Base-by-base conservation (phyloP, 1,140 invertebrate genomes). In the Vanessa atalanta region DNA sequence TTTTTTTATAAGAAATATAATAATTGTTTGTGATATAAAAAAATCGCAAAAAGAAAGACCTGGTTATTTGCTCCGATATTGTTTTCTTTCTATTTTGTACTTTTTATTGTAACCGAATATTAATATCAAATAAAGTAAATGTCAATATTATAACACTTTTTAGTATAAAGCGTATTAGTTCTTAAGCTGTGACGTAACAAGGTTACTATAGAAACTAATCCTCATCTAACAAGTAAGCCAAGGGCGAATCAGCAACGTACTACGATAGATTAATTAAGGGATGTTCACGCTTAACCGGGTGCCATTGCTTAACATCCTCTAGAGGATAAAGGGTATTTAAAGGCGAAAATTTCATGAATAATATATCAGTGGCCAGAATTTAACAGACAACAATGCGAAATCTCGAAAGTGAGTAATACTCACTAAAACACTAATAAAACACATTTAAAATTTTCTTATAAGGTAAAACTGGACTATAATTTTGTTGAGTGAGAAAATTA, bases 261-360 rank as follows among this genome's bases (percentile, higher is more conserved):
- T 68, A 68, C 65, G 72, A 64, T 66, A 73, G 66, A 73, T 73
- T 73, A 73, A 73, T 73, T 73, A 73, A 73, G 50, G 72, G 65
- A 73, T 73, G 65, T 73, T 68, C 63, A 73, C 72, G 72, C 72
- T 68, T 53, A 69, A 64, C 65, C 65, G 65, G 57, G 65, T 73
- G 72, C 48, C 65, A 48, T n/a, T 60, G 72, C 60, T 73, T 73
- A 68, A 43, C 57, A 55, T 48, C 64, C 71, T 69, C 61, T 26
- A 48, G 37, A 68, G 65, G 31, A 53, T 68, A 31, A 68, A 68
- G 48, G 47, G 57, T 68, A 53, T 20, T 51, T 31, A 61, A 61
- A 64, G 23, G 69, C 48, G 13, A 68, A 68, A 68, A 55, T 51
- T 68, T 48, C 50, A 16, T 26, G 60, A 31, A 61, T 68, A 64